A percentile compares a stretch with the other conserved stretches of the same genome.
Evolutionary conservation across 2,888 invertebrate genomes (phyloP).

Genomic region (Sesia apiformis): DNA sequence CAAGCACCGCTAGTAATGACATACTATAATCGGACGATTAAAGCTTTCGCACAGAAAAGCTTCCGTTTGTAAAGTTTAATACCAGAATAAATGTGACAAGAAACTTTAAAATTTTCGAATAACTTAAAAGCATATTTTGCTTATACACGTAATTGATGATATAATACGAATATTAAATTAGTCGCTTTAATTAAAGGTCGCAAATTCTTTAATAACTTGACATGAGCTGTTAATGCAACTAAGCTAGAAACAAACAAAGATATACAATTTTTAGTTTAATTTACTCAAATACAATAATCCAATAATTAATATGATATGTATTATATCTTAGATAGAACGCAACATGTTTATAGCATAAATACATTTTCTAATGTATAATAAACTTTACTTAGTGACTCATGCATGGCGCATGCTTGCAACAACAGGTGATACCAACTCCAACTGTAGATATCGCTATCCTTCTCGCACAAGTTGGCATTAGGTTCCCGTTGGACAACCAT

Average conservation of each 20-base stretch:
- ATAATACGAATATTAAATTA: no score
- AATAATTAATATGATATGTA: not conserved
- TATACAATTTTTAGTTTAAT: not conserved
- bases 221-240: not conserved
- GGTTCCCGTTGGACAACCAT: not conserved
- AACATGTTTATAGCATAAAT: no score
- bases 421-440: not conserved
- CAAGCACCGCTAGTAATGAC: no score
- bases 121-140: no score
- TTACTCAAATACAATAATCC: not conserved
- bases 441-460: not conserved
- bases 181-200: constrained; percentile 3
- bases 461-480: not conserved
- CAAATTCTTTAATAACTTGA: not conserved
- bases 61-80: no score
- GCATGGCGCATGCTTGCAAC: not conserved
- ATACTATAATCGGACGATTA: no score
- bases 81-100: no score
- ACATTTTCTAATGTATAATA: not conserved
- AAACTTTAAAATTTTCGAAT: no score
- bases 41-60: no score
- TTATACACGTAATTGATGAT: no score
- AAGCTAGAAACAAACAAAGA: not conserved
- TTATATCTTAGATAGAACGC: not conserved
- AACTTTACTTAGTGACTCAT: not conserved